Evolutionary conservation across 1,140 invertebrate genomes (phyloP).

Genomic region (Drosophila equinoxialis): DNA sequence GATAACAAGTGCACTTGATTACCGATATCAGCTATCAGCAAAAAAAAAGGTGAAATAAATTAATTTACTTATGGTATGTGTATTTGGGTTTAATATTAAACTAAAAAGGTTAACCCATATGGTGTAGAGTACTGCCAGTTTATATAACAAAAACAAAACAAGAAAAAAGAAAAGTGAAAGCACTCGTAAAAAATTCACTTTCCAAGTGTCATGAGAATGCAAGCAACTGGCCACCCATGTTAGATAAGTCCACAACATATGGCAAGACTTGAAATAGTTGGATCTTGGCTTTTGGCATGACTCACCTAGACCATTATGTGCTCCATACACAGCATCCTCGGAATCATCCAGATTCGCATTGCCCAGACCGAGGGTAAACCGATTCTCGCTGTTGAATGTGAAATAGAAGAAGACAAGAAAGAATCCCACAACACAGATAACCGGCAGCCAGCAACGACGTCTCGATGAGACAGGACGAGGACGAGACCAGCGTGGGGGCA

Average conservation of each 20-base stretch:
- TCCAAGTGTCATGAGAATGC: slow-evolving; percentile 5
- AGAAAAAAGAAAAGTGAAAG: slow-evolving; percentile 10
- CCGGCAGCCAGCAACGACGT: slow-evolving; percentile 40
- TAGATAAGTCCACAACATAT: not conserved
- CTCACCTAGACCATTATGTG: slow-evolving; percentile 61
- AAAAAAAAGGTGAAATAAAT: not conserved
- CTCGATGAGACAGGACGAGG: not conserved
- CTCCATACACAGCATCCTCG: slow-evolving; percentile 22
- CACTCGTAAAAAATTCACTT: slow-evolving; percentile 15
- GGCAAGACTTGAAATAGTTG: not conserved
- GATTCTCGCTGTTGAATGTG: slow-evolving; percentile 40
- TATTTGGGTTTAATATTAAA: not conserved
- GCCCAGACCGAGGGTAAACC: slow-evolving; percentile 36
- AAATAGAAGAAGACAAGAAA: slow-evolving; percentile 54
- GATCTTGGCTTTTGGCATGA: too few species aligned
- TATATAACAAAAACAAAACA: not conserved
- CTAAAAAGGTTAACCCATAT: not conserved
- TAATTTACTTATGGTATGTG: too few species aligned
- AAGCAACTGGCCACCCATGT: not conserved
- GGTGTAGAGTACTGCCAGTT: not conserved
- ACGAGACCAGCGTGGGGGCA: slow-evolving; percentile 21
- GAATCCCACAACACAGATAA: slow-evolving; percentile 17
- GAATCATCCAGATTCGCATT: slow-evolving; percentile 31
- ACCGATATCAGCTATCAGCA: not conserved
- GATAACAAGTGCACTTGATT: not conserved